Base-by-base conservation (phyloP, 2,113 vertebrate species). In the Aegotheles bennettii region DNA sequence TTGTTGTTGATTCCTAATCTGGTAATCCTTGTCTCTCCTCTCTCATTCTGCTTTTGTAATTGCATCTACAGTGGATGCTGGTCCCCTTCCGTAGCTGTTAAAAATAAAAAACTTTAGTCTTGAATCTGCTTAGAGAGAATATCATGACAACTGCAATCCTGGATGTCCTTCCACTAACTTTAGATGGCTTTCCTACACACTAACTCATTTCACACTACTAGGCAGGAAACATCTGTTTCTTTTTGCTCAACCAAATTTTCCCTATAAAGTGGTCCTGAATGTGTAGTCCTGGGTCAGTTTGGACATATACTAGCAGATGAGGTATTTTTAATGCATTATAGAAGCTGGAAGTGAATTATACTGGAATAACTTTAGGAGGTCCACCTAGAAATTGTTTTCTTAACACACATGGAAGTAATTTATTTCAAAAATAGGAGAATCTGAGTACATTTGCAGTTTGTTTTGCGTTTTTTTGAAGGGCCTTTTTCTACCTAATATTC, bases 141-240 rank as follows among this genome's bases (percentile, higher is more conserved):
- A 82, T 84, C 69, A 84, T 40, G 47, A 76, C 76, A 94, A 79
- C 74, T 85, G 36, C n/a, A 61, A 9, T 82, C n/a, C 67, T 87
- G 65, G 84, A 89, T 75, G 40, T 79, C 28, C 10, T 3, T 86
- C 79, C 69, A 36, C 33, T 84, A 75, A 73, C 51, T 77, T 69
- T 16, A 83, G 47, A 51, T 60, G 50, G 19, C 61, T 90, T 81
- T 68, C 73, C 69, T 87, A 57, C 74, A 75, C 35, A 16, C 31
- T 43, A 61, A 87, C 48, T 48, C 7, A 3, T 70, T 87, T 76
- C 89, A 75, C 20, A 51, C 53, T 82, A 82, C 65, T 60, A 73
- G 57, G 84, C 84, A 95, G 91, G 87, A 92, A 95, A 95, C 93
- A 96, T 91, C 96, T 95, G 94, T 79, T 95, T 95, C 93, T 95